phyloP scores from a whole-genome alignment of 37 sponge, comb jelly and placozoan species.

The Haliclona indistincta region DNA sequence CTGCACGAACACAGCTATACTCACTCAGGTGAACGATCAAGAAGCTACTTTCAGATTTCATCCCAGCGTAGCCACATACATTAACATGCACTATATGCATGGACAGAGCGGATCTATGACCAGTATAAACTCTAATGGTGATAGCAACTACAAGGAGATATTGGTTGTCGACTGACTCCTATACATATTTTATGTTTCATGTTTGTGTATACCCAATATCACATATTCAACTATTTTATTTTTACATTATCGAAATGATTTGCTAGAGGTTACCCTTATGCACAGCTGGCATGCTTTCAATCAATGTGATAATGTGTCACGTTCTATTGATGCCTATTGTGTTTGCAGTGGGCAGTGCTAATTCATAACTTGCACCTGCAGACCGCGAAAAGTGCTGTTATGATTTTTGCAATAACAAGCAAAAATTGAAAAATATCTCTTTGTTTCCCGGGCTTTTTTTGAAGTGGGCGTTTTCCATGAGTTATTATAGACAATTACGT shows the following conservation, averaged over 20 bases:
- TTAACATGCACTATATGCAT: neutral
- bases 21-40: constrained; percentile 83
- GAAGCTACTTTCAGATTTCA: constrained; percentile 38
- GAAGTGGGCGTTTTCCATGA: too few species aligned
- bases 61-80: constrained; percentile 18
- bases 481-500: too few species aligned
- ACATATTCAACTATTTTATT: neutral
- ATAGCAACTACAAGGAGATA: neutral
- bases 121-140: neutral
- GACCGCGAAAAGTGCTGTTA: too few species aligned
- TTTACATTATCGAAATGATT: neutral
- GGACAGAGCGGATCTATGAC: neutral
- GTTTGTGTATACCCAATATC: neutral
- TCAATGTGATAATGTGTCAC: too few species aligned
- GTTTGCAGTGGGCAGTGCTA: too few species aligned
- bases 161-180: neutral
- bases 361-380: too few species aligned
- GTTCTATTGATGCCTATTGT: too few species aligned
- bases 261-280: too few species aligned
- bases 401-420: too few species aligned
- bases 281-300: too few species aligned
- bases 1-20: constrained; percentile 78
- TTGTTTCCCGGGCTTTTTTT: too few species aligned
- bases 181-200: neutral
- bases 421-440: too few species aligned